Base-by-base conservation (phyloP, 2,113 vertebrate genomes). In the Trachemys scripta region DNA sequence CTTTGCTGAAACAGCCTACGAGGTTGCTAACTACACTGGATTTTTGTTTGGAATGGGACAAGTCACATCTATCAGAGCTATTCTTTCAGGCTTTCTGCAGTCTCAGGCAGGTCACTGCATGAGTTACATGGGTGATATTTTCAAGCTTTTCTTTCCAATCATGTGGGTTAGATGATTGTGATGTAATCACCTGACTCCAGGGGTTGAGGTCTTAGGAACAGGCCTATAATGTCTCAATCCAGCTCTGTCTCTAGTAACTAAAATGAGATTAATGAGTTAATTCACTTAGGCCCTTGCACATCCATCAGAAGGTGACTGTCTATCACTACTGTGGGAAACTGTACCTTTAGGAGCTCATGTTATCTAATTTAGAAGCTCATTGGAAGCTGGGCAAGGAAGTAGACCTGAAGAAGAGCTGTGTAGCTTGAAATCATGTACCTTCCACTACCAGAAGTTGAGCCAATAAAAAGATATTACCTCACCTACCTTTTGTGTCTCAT, bases 51-150 rank as follows among this genome's bases (percentile, higher is more conserved):
- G 14, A 4, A 10, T 8, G 80, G 88, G 83, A 24, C 3, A 82
- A 62, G 3, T 50, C 25, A 80, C 4, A 45, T 0, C 16, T 16
- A 4, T 50, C 69, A 75, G 17, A 95, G 31, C 7, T 89, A 7
- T 29, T 87, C 12, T 85, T 96, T 87, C 27, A 87, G 45, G 5
- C n/a, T 92, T 35, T 87, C 20, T 76, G 14, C 38, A 57, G 10
- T 2, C 1, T 72, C 84, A 31, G 84, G 2, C 5, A 45, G 10
- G 13, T 47, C 20, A 90, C 9, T 84, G 65, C 3, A 84, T 10
- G 10, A 80, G 3, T 35, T 38, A 56, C 1, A 2, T 16, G n/a
- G 24, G 1, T 76, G 20, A 27, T 42, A 25, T 25, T 76, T 76
- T 54, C n/a, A 80, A 87, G 6, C 11, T 20, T 50, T 54, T 25